A percentile compares a stretch with the other conserved stretches of the same genome.
These are phyloP conservation scores for Artibeus jamaicensis DNA, from an alignment of 2,797 vertebrate genomes.

Conservation along the genomic window DNA sequence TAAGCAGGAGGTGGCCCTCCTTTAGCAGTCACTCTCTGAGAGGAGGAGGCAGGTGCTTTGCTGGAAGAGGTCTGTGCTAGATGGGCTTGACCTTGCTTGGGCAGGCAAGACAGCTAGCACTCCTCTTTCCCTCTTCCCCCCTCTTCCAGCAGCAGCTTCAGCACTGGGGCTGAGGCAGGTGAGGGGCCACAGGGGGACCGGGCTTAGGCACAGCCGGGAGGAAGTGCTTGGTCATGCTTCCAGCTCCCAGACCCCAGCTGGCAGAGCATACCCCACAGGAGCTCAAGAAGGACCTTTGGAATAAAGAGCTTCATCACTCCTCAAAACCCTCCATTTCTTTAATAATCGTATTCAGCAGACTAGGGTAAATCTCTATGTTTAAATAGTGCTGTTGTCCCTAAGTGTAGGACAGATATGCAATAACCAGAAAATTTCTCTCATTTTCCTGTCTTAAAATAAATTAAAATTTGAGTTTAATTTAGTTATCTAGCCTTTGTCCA, in stretches of 20 bases:
- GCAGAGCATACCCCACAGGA: neutral
- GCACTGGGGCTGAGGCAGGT: neutral
- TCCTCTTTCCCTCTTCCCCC: neutral
- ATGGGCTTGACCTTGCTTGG: neutral
- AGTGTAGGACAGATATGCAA: neutral
- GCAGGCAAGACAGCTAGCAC: neutral
- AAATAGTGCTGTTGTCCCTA: neutral
- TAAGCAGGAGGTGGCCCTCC: neutral
- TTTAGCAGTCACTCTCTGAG: neutral
- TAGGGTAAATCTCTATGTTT: neutral
- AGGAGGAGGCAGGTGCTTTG: neutral
- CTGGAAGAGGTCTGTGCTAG: neutral
- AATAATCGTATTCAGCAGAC: neutral
- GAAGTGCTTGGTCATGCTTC: neutral
- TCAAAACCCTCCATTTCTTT: neutral
- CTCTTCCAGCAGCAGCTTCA: neutral
- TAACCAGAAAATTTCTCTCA: neutral
- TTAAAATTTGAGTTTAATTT: neutral
- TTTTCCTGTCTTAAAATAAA: neutral
- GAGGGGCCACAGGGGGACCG: neutral
- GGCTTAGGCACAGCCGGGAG: neutral
- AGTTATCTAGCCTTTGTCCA: neutral
- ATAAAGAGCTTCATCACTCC: neutral
- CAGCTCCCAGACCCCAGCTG: neutral
- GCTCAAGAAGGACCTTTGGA: neutral